Evolutionary conservation across 2,797 vertebrate species (phyloP), one percentile per base, ranked within the genome.

Genomic region (Pseudochromis fuscus): DNA sequence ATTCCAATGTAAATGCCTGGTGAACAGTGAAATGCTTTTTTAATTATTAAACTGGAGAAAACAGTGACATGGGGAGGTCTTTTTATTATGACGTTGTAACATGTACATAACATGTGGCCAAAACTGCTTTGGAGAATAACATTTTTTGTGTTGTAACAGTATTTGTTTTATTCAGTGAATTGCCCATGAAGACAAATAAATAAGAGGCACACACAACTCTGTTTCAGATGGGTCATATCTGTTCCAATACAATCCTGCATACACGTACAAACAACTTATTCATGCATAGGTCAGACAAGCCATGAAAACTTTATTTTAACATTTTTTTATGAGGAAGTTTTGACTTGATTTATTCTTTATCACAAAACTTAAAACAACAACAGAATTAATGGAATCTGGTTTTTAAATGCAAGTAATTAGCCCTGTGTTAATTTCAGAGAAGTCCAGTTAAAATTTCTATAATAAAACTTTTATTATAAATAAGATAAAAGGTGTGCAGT

Each of bases 161-260:
- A 94, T 93, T 95, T 94, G 94, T 94, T 95, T 94, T 93, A 93
- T 89, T 82, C 89, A 89, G 93, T 94, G 92, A 94, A 92, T 89
- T 94, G 93, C 91, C 92, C 91, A 93, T 94, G 87, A 93, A 91
- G 88, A 93, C 84, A 88, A 95, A 95, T 95, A 95, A 95, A 95
- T 90, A 94, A 90, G 89, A 94, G 85, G 74, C 87, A 85, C 89
- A 90, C 86, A 88, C 84, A 71, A 72, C 21, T 56, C 35, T 84
- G 86, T 75, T 84, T 87, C 61, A 72, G 24, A 59, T 42, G 72
- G 50, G 45, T 83, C 58, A 21, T 71, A 71, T 85, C 63, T 85
- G 37, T 75, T 74, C 23, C 50, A 33, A 71, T 13, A 53, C 33
- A 30, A 30, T 21, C 72, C 28, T 13, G 0, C 38, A 18, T 25